Base-by-base conservation (phyloP, 1,140 invertebrate genomes). In the Megalonaias nervosa region DNA sequence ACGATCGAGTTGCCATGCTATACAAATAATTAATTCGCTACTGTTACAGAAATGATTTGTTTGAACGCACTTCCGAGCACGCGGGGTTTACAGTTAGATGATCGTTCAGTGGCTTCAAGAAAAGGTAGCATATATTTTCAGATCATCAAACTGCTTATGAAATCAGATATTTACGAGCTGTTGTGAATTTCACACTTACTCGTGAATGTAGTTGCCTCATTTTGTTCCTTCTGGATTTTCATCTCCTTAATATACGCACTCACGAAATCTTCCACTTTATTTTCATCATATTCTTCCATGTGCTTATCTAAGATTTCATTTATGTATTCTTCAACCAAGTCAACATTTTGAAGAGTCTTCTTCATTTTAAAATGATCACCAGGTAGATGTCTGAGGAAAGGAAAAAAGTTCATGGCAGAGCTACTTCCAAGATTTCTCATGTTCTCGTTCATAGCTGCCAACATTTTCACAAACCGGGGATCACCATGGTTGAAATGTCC, bases 181-280 rank as follows among this genome's bases (percentile, higher is more conserved):
- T 48, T 48, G 38, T 48, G 38, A 48, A 48, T 48, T 48, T 48
- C 6, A 48, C 6, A 48, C 38, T 48, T 48, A 48, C 38, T 48
- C 11, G 38, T 48, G 6, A 48, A 48, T 48, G 38, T 48, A 48
- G 5, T 48, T 48, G 38, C 0, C 38, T 11, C 38, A 0, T 11
- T 48, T 48, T 48, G 38, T 48, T 48, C 38, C 38, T 48, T 48
- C 38, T 48, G 38, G 9, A 11, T 5, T 19, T 74, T 81, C 70
- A 81, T 77, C 60, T 84, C 80, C 56, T 65, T 38, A n/a, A 82
- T 75, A 69, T 84, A 86, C 12, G 74, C 75, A 38, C 71, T 68
- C 59, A 82, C 80, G 6, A 82, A 73, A 74, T 79, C 75, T n/a
- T 80, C 65, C 3, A 78, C 73, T 9, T 82, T 62, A 56, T 81